Percentiles rank a stretch among this genome's conserved stretches.
phyloP scores from a whole-genome alignment of 1,140 invertebrate genomes.

The Nixonia krombeini region DNA sequence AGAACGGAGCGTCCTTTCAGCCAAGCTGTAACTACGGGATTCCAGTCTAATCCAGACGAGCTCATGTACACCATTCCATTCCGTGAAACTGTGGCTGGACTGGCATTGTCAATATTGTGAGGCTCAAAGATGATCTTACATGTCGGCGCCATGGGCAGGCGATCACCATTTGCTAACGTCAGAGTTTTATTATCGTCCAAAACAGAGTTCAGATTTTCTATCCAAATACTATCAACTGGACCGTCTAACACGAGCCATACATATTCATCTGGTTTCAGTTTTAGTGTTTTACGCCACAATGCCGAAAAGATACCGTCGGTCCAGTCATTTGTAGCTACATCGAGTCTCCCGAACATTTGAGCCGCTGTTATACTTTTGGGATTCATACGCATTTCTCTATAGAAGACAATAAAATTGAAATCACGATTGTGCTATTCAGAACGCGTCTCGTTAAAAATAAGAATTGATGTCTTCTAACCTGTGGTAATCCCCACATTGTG shows the following conservation, averaged over 20 bases:
- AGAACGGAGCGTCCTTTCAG: constrained; percentile 80
- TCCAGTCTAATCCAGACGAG: constrained; percentile 93
- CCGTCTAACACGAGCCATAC: constrained; percentile 96
- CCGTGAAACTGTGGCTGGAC: constrained; percentile 94
- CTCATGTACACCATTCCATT: constrained; percentile 99
- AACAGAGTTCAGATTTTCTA: constrained; percentile 97
- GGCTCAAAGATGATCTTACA: constrained; percentile 98
- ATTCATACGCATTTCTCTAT: constrained; percentile 97
- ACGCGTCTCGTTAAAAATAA: constrained; percentile 2
- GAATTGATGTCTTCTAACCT: constrained; percentile 70
- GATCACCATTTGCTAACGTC: constrained; percentile 94
- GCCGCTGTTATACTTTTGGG: constrained; percentile 97
- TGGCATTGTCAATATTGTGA: constrained; percentile 97
- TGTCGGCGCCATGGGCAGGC: constrained; percentile 90
- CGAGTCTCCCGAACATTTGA: constrained; percentile 97
- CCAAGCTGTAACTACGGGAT: constrained; percentile 88
- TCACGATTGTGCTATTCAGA: too few species aligned
- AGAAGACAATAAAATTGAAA: too few species aligned
- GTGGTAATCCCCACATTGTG: constrained; percentile 86
- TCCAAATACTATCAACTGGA: constrained; percentile 97
- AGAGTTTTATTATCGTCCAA: constrained; percentile 95
- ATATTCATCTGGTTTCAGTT: constrained; percentile 88
- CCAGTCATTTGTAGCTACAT: constrained; percentile 98
- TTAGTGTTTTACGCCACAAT: constrained; percentile 93
- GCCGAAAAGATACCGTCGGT: constrained; percentile 98